Evolutionary conservation across 2,888 invertebrate genomes (phyloP), one percentile per base, ranked within the genome.

Genomic region (Galeruca laticollis): DNA sequence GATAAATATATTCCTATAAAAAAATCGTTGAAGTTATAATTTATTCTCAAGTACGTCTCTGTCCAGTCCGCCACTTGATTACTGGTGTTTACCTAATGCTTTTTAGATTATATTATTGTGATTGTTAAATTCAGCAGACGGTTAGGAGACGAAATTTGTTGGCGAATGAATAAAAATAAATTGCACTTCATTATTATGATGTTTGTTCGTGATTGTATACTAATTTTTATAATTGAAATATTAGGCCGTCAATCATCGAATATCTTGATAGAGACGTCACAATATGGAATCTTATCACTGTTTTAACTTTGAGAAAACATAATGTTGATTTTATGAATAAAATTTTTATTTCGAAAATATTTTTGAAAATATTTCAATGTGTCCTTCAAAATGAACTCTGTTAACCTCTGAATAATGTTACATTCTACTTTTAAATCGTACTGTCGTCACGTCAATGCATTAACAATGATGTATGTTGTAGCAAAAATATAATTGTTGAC

Each of bases 31-130:
- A n/a, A n/a, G n/a, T n/a, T n/a, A n/a, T n/a, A n/a, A n/a, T n/a
- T n/a, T n/a, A n/a, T n/a, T 26, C 6, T 26, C 26, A 26, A 26
- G 26, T 49, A 18, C 18, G 15, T 26, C 26, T 18, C 52, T 54
- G 18, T 54, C 20, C 37, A 52, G 63, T 63, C 63, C 54, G 54
- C 13, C 43, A 33, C 18, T 43, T 56, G 63, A 63, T 63, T 61
- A 61, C 61, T 33, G 33, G 51, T 62, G 52, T 65, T 66, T 66
- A 70, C 59, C 40, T 66, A 70, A 70, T 70, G 70, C 21, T 61
- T 66, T 70, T 70, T 66, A 64, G 65, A 70, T 70, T 70, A 60
- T 47, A 65, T 59, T 61, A 61, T 69, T 65, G 18, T 56, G 63
- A 62, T 66, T 60, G 51, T 57, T 57, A 60, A 57, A 61, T 51